These are phyloP conservation scores for Danio choprae DNA, from an alignment of 2,797 vertebrate species.

Conservation along the genomic window DNA sequence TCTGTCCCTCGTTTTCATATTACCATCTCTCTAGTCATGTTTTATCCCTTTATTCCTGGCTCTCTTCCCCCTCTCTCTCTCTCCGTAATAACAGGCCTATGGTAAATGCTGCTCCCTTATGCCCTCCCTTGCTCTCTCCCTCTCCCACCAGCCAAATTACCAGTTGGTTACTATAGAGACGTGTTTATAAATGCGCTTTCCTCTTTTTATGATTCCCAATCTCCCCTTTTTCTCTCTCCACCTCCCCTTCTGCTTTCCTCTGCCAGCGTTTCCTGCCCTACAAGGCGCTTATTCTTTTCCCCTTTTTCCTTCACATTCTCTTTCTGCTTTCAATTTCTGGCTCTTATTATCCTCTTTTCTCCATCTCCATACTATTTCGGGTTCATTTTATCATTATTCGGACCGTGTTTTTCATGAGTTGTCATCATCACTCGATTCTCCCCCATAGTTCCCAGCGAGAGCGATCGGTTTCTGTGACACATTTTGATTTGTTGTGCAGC, in stretches of 20 bases:
- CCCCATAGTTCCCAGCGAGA: slow-evolving; percentile 32
- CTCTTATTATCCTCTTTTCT: slow-evolving; percentile 13
- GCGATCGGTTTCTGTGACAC: slow-evolving; percentile 40
- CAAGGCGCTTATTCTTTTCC: slow-evolving; percentile 18
- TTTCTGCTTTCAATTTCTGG: slow-evolving; percentile 9
- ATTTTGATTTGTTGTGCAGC: slow-evolving; percentile 52
- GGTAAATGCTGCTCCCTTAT: slow-evolving; percentile 75
- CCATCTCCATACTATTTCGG: slow-evolving; percentile 8
- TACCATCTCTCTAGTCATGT: slow-evolving; percentile 23
- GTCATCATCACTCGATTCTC: slow-evolving; percentile 44
- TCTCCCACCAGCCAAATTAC: slow-evolving; percentile 73
- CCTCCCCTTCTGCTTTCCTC: slow-evolving; percentile 32
- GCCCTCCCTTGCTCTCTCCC: slow-evolving; percentile 50
- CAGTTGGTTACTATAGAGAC: slow-evolving; percentile 82
- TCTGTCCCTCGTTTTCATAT: slow-evolving; percentile 28
- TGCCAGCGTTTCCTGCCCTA: slow-evolving; percentile 55
- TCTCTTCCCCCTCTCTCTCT: slow-evolving; percentile 37
- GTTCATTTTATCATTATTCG: slow-evolving; percentile 24
- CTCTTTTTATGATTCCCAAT: slow-evolving; percentile 74
- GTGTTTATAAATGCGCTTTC: slow-evolving; percentile 79
- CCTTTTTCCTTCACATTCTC: slow-evolving; percentile 38
- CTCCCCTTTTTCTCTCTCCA: slow-evolving; percentile 68
- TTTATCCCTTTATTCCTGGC: slow-evolving; percentile 33
- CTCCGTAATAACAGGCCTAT: slow-evolving; percentile 67
- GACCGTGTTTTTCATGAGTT: slow-evolving; percentile 35